Conservation (phyloP, 2,888 invertebrate species). For the Anagyrus pseudococci region DNA sequence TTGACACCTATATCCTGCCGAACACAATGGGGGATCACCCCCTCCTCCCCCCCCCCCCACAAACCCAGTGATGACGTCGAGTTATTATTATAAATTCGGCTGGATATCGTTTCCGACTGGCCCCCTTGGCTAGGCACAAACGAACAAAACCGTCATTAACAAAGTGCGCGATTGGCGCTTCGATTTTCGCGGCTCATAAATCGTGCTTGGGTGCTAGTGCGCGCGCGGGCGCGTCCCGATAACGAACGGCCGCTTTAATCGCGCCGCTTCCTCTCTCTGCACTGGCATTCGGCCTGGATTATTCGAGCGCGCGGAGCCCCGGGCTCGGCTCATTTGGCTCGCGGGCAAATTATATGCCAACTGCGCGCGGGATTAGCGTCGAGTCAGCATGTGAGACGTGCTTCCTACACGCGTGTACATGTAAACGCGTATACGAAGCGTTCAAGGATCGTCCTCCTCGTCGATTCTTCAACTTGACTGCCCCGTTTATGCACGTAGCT, state of each 20-base stretch:
- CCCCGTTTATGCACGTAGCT: no score
- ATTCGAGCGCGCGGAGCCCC: not conserved
- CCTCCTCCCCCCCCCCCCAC: no score
- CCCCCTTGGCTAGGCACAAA: no score
- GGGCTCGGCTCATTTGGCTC: no score
- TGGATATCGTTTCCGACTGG: conserved; percentile 16
- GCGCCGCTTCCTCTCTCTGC: not conserved
- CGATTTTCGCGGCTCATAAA: conserved; percentile 20
- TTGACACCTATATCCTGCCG: not conserved
- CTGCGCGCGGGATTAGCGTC: not conserved
- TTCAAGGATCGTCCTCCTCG: no score
- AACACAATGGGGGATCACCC: conserved; percentile 10
- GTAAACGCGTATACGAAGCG: no score
- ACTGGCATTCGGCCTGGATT: no score
- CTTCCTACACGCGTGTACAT: no score
- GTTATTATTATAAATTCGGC: conserved; percentile 25
- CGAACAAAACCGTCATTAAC: conserved; percentile 34
- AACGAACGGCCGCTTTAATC: conserved; percentile 32
- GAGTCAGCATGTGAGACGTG: no score
- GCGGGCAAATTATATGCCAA: no score
- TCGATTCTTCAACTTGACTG: no score
- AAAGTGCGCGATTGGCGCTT: conserved; percentile 19
- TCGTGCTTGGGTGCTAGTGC: not conserved
- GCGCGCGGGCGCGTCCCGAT: not conserved
- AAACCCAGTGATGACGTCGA: no score